Conservation (phyloP, 2,797 vertebrate species). For the Microctenopoma stevenorrisi region DNA sequence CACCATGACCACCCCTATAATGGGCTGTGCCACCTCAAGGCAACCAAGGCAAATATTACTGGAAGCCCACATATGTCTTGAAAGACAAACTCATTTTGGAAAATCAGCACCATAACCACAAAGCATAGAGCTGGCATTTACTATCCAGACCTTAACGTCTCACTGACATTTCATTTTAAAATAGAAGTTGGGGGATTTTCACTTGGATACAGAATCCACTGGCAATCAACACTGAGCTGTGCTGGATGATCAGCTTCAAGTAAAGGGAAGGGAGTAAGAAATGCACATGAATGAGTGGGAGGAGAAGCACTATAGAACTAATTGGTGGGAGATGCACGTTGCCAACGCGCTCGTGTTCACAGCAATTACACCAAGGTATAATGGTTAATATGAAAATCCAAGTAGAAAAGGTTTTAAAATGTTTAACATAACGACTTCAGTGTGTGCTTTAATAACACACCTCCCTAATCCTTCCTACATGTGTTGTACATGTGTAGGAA, state of each 20-base stretch:
- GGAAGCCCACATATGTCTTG: background rate
- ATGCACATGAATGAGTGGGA: constrained; percentile 32
- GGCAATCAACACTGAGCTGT: background rate
- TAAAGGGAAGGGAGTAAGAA: background rate
- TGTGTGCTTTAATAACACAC: background rate
- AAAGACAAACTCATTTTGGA: background rate
- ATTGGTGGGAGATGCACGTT: constrained; percentile 18
- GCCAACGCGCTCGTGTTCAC: constrained; percentile 19
- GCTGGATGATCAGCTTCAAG: background rate
- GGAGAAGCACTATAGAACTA: constrained; percentile 27
- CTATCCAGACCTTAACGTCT: background rate
- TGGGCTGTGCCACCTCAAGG: background rate
- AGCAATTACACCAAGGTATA: constrained; percentile 34
- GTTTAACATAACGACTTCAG: background rate
- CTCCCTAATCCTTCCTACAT: too few relatives aligned
- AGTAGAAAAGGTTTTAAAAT: background rate
- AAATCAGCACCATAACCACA: background rate
- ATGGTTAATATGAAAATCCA: too few relatives aligned
- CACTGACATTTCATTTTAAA: background rate
- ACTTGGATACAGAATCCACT: background rate
- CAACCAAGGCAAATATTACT: background rate
- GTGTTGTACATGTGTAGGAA: background rate
- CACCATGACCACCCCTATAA: background rate
- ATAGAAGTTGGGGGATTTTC: background rate
- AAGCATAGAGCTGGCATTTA: background rate